These are phyloP conservation scores for Pitta sordida DNA, from an alignment of 2,113 vertebrate species.

Conservation along the genomic window DNA sequence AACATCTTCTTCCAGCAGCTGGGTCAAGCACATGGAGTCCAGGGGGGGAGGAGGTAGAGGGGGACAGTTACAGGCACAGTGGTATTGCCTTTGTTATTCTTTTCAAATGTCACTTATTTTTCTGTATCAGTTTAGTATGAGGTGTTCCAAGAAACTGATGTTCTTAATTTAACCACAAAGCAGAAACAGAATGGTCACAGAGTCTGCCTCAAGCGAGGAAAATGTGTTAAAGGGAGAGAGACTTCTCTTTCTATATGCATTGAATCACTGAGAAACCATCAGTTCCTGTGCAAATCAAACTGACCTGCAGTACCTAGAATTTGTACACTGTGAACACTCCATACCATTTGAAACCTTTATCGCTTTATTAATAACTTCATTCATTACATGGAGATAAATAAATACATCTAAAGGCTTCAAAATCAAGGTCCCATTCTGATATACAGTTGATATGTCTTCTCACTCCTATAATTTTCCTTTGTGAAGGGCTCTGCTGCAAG, in stretches of 20 bases:
- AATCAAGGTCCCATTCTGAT: background rate
- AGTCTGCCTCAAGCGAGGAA: background rate
- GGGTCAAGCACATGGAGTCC: rapidly evolving
- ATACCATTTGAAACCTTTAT: background rate
- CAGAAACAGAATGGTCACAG: background rate
- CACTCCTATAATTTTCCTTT: background rate
- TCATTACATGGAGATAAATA: background rate
- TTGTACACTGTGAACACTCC: background rate
- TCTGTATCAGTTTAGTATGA: background rate
- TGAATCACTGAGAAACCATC: background rate
- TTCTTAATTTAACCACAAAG: background rate
- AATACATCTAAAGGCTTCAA: background rate
- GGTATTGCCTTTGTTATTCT: background rate
- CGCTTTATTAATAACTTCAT: background rate
- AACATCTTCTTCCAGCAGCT: background rate
- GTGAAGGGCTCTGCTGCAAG: background rate
- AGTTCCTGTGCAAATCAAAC: background rate
- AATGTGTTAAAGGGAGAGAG: background rate
- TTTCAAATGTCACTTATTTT: background rate
- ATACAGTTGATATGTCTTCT: background rate
- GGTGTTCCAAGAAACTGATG: background rate
- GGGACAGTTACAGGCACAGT: background rate
- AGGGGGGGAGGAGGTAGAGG: background rate
- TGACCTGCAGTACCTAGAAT: background rate
- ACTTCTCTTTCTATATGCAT: background rate